Conservation (phyloP, 2,888 invertebrate genomes). For the Heliconius charithonia region DNA sequence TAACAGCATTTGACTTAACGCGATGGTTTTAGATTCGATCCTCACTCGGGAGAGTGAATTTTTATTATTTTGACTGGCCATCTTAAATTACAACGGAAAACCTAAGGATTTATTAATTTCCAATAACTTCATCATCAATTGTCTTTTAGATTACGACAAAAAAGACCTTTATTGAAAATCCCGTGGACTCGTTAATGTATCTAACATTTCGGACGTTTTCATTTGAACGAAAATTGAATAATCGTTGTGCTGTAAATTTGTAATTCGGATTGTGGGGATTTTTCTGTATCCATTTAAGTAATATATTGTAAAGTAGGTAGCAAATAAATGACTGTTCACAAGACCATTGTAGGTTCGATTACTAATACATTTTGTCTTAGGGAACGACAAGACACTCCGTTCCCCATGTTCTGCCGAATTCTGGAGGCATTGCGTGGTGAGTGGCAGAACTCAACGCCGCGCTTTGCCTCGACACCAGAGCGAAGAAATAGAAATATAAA, state of each 20-base stretch:
- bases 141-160: not conserved
- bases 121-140: not conserved
- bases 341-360: not conserved
- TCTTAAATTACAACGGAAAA: not conserved
- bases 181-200: not conserved
- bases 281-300: not conserved
- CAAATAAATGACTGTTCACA: not conserved
- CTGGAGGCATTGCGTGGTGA: no score
- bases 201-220: slow-evolving; percentile 7
- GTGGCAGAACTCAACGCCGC: no score
- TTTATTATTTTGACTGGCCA: not conserved
- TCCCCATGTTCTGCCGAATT: no score
- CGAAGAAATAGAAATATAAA: no score
- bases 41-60: not conserved
- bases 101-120: not conserved
- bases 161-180: not conserved
- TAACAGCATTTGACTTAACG: not conserved
- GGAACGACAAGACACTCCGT: no score
- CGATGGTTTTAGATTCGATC: not conserved
- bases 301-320: not conserved
- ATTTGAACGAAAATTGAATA: slow-evolving; percentile 5
- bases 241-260: not conserved
- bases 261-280: not conserved
- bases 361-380: no score
- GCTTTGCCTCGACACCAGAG: no score